Evolutionary conservation across 2,113 vertebrate species (phyloP).

Genomic region (Phalacrocorax aristotelis): DNA sequence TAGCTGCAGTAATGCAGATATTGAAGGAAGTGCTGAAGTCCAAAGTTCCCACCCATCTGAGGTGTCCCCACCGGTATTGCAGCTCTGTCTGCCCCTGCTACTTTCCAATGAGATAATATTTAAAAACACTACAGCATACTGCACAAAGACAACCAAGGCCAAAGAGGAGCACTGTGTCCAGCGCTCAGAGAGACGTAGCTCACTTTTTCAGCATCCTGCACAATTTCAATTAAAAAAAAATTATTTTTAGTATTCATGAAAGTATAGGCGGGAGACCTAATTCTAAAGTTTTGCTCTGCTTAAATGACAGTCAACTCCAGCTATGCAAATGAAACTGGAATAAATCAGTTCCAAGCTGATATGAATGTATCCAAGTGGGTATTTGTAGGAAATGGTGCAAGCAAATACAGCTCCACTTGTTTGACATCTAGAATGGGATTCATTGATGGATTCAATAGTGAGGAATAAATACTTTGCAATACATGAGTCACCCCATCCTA

Average conservation of each 20-base stretch:
- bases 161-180: neutral
- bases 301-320: neutral
- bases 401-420: neutral
- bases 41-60: neutral
- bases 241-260: neutral
- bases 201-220: neutral
- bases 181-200: neutral
- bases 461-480: neutral
- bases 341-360: neutral
- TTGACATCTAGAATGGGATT: neutral
- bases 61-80: neutral
- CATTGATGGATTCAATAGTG: neutral
- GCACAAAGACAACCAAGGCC: neutral
- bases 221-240: neutral
- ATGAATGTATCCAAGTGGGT: neutral
- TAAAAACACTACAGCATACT: neutral
- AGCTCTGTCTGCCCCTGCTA: neutral
- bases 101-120: neutral
- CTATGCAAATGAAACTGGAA: neutral
- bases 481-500: neutral
- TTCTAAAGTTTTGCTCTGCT: neutral
- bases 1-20: neutral
- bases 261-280: neutral
- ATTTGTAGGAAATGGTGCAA: neutral
- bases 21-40: neutral